Evolutionary conservation across 1,140 invertebrate species (phyloP), one percentile per base, ranked within the genome.

Genomic region (Drosophila insularis): DNA sequence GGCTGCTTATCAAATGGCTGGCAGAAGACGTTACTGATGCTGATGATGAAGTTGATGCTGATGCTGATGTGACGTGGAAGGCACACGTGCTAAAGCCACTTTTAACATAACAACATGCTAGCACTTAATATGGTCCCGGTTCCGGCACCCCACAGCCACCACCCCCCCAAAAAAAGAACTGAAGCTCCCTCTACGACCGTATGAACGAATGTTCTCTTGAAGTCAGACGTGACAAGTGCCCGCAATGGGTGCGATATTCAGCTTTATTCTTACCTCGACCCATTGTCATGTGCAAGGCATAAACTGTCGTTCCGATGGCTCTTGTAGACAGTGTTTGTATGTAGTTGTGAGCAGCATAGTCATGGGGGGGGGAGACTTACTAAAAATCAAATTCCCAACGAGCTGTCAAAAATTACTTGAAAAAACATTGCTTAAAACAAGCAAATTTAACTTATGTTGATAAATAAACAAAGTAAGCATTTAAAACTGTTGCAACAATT

Each of bases 61-160:
- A 35, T 60, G 54, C 61, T 80, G 80, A 67, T 84, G 80, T 63
- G 60, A 86, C 79, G 64, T 81, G 68, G 78, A 77, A 71, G 66
- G 78, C 71, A 82, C 82, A 86, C 82, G 82, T 86, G 84, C 84
- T 81, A 87, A 86, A 89, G 80, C 78, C 79, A 86, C 82, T 86
- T 87, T 86, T 86, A 86, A 82, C 80, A 80, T 78, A 86, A 87
- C 82, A 82, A 82, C 82, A 77, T 78, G 84, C 68, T 62, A 73
- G 77, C 82, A 87, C 75, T 86, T 86, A 86, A 86, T 77, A 86
- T 78, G 69, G 50, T 53, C 69, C 66, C 14, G 11, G 32, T 8
- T 31, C 59, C 32, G 39, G 19, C 43, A 5, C 27, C 5, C 27
- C 5, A n/a, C n/a, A n/a, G n/a, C n/a, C n/a, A n/a, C n/a, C n/a